Conservation (phyloP, 2,888 invertebrate species). For the Deroplatys truncata region DNA sequence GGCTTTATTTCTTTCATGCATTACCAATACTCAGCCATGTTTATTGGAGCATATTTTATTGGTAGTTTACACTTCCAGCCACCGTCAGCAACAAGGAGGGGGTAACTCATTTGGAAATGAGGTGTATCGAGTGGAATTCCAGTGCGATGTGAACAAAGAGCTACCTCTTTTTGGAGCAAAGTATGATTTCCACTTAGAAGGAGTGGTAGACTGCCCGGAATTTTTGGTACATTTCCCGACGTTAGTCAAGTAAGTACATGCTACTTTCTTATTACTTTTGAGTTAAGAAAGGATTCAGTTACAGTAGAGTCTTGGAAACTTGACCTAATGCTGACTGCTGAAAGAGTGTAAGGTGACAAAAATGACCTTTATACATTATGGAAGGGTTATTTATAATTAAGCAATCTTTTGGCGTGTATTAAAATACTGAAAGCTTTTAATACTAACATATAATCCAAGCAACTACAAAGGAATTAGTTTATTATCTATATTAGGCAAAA, state of each 20-base stretch:
- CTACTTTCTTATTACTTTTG: not conserved
- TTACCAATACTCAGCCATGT: not conserved
- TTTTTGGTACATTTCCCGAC: slow-evolving; percentile 93
- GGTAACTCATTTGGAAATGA: slow-evolving; percentile 70
- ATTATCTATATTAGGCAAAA: too few species aligned
- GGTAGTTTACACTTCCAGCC: slow-evolving; percentile 3
- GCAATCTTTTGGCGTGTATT: too few species aligned
- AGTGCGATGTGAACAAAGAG: slow-evolving; percentile 60
- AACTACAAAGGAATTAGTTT: too few species aligned
- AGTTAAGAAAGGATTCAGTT: not conserved
- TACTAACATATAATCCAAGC: too few species aligned
- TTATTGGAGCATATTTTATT: not conserved
- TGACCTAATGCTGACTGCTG: too few species aligned
- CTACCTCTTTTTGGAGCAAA: slow-evolving; percentile 88
- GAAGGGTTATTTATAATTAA: too few species aligned
- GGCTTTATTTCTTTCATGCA: slow-evolving; percentile 32
- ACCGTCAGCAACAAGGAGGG: slow-evolving; percentile 34
- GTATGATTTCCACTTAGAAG: slow-evolving; percentile 93
- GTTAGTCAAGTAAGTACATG: slow-evolving; percentile 52
- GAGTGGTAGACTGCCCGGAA: slow-evolving; percentile 97
- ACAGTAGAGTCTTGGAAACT: not conserved
- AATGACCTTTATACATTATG: too few species aligned
- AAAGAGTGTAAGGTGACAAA: too few species aligned
- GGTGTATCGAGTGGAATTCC: slow-evolving; percentile 68
- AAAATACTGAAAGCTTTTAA: too few species aligned